A percentile compares a stretch with the other conserved stretches of the same genome.
These are phyloP conservation scores for Disparrhopalites patrizii DNA, from an alignment of 2,888 invertebrate genomes.

Conservation along the genomic window DNA sequence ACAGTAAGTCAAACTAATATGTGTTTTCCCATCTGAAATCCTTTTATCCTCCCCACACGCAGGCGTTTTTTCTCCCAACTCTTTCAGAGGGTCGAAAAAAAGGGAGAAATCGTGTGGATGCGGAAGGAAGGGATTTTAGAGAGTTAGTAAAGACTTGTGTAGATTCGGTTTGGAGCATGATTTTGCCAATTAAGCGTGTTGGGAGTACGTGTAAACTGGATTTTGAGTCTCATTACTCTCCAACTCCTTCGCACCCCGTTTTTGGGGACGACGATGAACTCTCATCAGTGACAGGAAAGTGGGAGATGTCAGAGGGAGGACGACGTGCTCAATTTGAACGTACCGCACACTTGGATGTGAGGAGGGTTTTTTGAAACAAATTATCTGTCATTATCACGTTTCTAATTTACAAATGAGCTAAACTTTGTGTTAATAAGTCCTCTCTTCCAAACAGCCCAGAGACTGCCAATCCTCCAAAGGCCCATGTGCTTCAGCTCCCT, in stretches of 20 bases:
- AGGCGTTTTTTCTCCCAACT: not conserved
- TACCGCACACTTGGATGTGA: not conserved
- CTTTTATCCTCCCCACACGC: not conserved
- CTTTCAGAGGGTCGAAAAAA: not conserved
- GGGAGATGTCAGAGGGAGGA: not conserved
- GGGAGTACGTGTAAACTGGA: not conserved
- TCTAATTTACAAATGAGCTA: slow-evolving; percentile 3
- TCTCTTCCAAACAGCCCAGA: no score
- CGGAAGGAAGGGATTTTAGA: no score
- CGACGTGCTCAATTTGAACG: not conserved
- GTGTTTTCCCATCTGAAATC: not conserved
- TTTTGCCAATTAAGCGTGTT: slow-evolving; percentile 14
- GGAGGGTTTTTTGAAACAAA: not conserved
- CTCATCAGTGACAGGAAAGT: no score
- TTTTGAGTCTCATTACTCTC: not conserved
- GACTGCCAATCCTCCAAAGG: no score
- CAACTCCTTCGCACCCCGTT: not conserved
- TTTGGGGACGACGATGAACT: no score
- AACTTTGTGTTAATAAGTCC: no score
- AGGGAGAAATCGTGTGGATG: not conserved
- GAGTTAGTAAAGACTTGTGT: no score
- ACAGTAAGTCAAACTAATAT: no score
- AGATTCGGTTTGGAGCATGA: slow-evolving; percentile 9
- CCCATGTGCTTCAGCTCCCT: no score
- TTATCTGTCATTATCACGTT: not conserved